phyloP scores from a whole-genome alignment of 2,113 vertebrate genomes.

The Vombatus ursinus region DNA sequence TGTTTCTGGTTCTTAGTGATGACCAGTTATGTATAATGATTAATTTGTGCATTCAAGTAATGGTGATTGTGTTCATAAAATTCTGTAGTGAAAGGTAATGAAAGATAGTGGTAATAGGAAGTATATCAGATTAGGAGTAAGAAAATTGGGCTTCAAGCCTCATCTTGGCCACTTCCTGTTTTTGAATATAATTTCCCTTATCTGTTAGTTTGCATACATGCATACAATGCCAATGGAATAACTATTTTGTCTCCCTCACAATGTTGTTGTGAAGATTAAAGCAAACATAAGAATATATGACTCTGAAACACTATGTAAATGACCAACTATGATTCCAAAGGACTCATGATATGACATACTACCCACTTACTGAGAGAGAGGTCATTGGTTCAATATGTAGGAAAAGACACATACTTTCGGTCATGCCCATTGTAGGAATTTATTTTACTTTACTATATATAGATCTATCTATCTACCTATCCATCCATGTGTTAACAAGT shows the following conservation, averaged over 20 bases:
- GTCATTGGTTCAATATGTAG: neutral
- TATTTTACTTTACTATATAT: neutral
- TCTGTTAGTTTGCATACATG: neutral
- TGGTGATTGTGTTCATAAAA: neutral
- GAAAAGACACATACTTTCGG: neutral
- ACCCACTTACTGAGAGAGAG: neutral
- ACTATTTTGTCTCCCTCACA: neutral
- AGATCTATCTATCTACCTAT: neutral
- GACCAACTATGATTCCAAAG: neutral
- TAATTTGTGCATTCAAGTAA: neutral
- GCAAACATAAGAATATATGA: neutral
- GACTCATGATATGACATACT: neutral
- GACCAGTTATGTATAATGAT: neutral
- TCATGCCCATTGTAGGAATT: neutral
- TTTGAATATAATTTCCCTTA: neutral
- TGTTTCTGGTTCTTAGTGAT: neutral
- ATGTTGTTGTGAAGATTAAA: neutral
- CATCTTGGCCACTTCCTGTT: neutral
- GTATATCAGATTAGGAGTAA: neutral
- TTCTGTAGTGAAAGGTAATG: neutral
- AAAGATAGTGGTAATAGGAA: neutral
- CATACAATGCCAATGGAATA: neutral
- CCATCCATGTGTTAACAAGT: neutral
- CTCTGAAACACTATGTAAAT: neutral
- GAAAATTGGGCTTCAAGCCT: neutral